These are phyloP conservation scores for Trichonephila clavipes DNA, from an alignment of 1,140 invertebrate genomes.

Conservation along the genomic window DNA sequence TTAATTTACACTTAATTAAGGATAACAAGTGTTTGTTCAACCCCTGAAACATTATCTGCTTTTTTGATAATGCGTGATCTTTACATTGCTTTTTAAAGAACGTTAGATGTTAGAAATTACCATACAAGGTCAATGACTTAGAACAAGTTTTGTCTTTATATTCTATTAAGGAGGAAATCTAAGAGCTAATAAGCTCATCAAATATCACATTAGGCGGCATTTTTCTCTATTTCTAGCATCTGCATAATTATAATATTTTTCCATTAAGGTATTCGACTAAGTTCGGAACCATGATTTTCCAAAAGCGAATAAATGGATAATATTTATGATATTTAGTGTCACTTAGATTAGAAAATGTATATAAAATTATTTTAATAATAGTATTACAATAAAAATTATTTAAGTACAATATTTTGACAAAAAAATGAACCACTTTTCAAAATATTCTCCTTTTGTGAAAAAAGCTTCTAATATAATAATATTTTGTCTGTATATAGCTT, in stretches of 20 bases:
- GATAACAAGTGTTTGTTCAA: slow-evolving; percentile 44
- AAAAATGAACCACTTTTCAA: too few relatives aligned
- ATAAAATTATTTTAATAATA: too few relatives aligned
- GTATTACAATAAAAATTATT: too few relatives aligned
- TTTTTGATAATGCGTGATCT: background rate
- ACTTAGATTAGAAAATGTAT: too few relatives aligned
- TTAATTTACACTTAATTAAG: slow-evolving; percentile 37
- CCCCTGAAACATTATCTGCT: background rate
- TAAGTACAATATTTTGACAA: too few relatives aligned
- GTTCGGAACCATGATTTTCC: too few relatives aligned
- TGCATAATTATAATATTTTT: background rate
- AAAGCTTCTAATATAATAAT: too few relatives aligned
- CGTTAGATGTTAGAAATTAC: background rate
- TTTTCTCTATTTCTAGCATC: background rate
- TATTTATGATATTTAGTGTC: too few relatives aligned
- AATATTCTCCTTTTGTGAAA: too few relatives aligned
- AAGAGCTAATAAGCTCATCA: background rate
- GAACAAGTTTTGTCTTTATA: background rate
- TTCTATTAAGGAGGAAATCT: background rate
- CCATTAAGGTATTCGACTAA: too few relatives aligned
- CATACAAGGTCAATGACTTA: background rate
- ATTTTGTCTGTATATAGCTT: too few relatives aligned
- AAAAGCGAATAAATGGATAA: too few relatives aligned
- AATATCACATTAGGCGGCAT: background rate
- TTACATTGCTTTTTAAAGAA: background rate